A percentile compares a stretch with the other conserved stretches of the same genome.
Evolutionary conservation across 2,888 invertebrate species (phyloP).

Genomic region (Dasysyrphus tricinctus): DNA sequence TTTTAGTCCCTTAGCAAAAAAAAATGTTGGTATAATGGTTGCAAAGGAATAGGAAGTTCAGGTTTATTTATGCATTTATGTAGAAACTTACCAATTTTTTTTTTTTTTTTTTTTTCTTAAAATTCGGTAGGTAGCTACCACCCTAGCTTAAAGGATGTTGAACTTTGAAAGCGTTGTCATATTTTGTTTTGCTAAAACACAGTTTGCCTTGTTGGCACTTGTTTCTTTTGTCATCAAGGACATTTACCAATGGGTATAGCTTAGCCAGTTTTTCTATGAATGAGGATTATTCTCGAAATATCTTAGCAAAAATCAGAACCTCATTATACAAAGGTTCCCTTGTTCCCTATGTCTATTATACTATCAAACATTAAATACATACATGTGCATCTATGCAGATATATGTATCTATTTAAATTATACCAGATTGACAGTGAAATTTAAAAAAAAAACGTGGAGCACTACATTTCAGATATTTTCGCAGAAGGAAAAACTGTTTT

Average conservation of each 20-base stretch:
- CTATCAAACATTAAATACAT: neutral
- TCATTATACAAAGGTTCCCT: neutral
- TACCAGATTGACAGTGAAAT: constrained; percentile 8
- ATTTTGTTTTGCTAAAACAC: too few species aligned
- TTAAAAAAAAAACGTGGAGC: neutral
- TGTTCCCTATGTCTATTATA: neutral
- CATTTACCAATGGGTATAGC: neutral
- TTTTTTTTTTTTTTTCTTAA: too few species aligned
- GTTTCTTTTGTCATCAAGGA: neutral
- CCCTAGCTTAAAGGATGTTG: too few species aligned
- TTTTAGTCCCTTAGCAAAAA: too few species aligned
- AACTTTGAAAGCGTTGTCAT: too few species aligned
- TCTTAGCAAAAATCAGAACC: constrained; percentile 9
- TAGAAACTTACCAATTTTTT: too few species aligned
- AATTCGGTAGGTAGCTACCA: too few species aligned
- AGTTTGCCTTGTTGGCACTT: too few species aligned
- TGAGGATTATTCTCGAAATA: neutral
- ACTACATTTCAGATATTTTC: neutral
- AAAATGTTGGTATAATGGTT: too few species aligned
- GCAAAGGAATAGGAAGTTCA: too few species aligned
- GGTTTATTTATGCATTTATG: too few species aligned
- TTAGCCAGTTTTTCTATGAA: neutral
- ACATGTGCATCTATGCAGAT: too few species aligned
- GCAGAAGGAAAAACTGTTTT: neutral
- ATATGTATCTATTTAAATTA: neutral